Conservation (phyloP, 2,888 invertebrate genomes). For the Pseudolycoriella hygida region DNA sequence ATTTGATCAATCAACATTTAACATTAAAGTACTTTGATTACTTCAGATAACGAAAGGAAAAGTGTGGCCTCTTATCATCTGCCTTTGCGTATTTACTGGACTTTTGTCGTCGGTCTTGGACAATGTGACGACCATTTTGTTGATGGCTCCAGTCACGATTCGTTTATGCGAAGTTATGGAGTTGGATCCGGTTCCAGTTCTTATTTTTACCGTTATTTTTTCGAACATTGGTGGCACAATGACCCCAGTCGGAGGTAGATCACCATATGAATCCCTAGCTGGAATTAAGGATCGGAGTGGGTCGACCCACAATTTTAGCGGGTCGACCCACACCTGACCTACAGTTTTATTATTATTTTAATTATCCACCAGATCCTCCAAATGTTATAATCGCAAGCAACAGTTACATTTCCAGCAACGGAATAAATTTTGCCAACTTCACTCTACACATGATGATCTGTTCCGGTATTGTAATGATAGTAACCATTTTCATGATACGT, state of each 20-base stretch:
- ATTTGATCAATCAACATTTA: background rate
- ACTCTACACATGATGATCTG: conserved; percentile 66
- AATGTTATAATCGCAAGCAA: conserved; percentile 81
- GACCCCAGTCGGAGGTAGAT: too few relatives aligned
- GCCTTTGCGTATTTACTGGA: conserved; percentile 42
- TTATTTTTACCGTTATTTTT: conserved; percentile 64
- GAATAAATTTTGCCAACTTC: conserved; percentile 63
- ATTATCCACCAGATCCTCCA: conserved; percentile 47
- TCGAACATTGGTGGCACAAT: conserved; percentile 49
- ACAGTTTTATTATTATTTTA: too few relatives aligned
- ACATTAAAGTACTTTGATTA: too few relatives aligned
- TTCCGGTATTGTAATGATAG: conserved; percentile 45
- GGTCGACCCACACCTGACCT: too few relatives aligned
- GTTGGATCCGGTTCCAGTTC: conserved; percentile 58
- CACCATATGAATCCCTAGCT: too few relatives aligned
- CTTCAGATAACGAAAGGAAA: conserved; percentile 40
- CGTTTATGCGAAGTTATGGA: conserved; percentile 67
- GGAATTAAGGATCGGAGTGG: too few relatives aligned
- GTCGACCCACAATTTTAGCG: too few relatives aligned
- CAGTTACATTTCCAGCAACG: conserved; percentile 48
- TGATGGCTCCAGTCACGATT: conserved; percentile 52
- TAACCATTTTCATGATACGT: conserved; percentile 53
- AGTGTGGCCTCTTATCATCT: conserved; percentile 44
- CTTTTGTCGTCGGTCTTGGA: conserved; percentile 46
- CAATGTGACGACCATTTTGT: conserved; percentile 48